Evolutionary conservation across 2,113 vertebrate genomes (phyloP), one percentile per base, ranked within the genome.

Genomic region (Grallaria varia): DNA sequence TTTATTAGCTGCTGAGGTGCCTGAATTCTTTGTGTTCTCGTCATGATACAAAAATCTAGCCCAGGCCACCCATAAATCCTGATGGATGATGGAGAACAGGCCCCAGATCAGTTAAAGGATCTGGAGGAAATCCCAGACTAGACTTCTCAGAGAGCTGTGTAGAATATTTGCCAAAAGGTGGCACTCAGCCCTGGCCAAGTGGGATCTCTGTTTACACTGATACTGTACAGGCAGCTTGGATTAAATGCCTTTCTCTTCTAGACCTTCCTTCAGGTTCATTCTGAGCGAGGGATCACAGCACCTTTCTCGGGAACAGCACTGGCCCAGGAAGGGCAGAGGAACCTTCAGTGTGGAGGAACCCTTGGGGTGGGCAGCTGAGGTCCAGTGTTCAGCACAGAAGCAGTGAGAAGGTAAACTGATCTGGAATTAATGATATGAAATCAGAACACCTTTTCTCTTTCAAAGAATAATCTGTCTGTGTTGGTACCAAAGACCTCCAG

Each of bases 391-490:
- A 33, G 20, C 28, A 63, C 35, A 44, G 40, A 49, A 71, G 39
- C 62, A 68, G 45, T 12, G n/a, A 66, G 45, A 79, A 66, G 28
- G 58, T 73, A 74, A 73, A 6, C 15, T 33, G 17, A 60, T 49
- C 35, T 62, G 25, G 19, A 12, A 58, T 72, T 33, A 73, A 11
- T 22, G 4, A 24, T 30, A 39, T 0, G 0, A 67, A 77, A 62
- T 50, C 2, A 1, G 42, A 89, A 89, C 3, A 44, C 5, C 5
- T 62, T 62, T 40, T 42, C 20, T 58, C 71, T 66, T 21, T 58
- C 42, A 62, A 89, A 60, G 15, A 82, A 20, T 40, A 52, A 58
- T 66, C 67, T 76, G 15, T 35, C 11, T 55, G 37, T 62, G 27
- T 39, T 55, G 9, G 47, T 73, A 79, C 22, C 40, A 49, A 18